Percentiles rank a stretch among this genome's conserved stretches.
Conservation (phyloP, 2,113 vertebrate genomes). For the western clawed frog (Xenopus tropicalis) region UCB_Xtro_10.0 CM004443.2:190916501-190917000, state of each 20-base stretch:
- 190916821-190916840: background rate
- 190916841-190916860: background rate
- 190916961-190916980: constrained; percentile 87
- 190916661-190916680: constrained; percentile 65
- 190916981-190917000: constrained; percentile 88
- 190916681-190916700: constrained; percentile 90
- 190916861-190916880: background rate
- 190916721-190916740: constrained; percentile 87
- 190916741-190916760: constrained; percentile 89
- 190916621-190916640: too few species aligned
- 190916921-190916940: background rate
- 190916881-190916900: background rate
- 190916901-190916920: background rate
- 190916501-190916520: too few species aligned
- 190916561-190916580: too few species aligned
- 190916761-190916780: constrained; percentile 90
- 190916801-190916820: constrained; percentile 66
- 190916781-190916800: constrained; percentile 85
- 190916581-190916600: too few species aligned
- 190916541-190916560: too few species aligned
- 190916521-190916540: too few species aligned
- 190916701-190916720: constrained; percentile 89
- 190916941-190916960: constrained; percentile 85
- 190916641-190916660: too few species aligned
- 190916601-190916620: too few species aligned